Percentiles rank a stretch among this genome's conserved stretches.
phyloP scores from a whole-genome alignment of 2,888 invertebrate genomes.

The Leuctra nigra region DNA sequence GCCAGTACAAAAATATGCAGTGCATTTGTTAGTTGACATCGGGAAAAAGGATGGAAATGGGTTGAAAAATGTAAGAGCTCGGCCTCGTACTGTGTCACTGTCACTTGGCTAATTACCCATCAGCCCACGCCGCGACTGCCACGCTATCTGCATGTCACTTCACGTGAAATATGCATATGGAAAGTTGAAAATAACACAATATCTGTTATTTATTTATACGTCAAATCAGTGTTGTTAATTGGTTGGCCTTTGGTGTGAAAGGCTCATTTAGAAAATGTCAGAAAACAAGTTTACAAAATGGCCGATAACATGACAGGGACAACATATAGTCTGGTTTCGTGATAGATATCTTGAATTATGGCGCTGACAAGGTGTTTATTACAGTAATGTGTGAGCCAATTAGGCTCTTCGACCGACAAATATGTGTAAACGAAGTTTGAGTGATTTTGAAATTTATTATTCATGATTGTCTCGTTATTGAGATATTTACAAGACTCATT shows the following conservation, averaged over 20 bases:
- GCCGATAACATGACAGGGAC: constrained; percentile 2
- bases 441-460: too few relatives aligned
- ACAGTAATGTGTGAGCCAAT: too few relatives aligned
- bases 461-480: too few relatives aligned
- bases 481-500: too few relatives aligned
- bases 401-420: too few relatives aligned
- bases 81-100: constrained; percentile 39
- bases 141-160: neutral
- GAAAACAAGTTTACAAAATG: neutral
- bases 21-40: too few relatives aligned
- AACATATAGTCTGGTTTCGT: neutral
- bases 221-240: neutral
- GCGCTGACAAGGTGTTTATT: neutral
- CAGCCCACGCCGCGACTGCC: constrained; percentile 32
- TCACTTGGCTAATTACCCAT: constrained; percentile 43
- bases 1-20: too few relatives aligned
- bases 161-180: too few relatives aligned
- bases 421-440: too few relatives aligned
- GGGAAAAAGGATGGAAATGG: constrained; percentile 29
- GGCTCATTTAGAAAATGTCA: neutral
- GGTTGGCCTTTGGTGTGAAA: neutral
- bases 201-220: constrained; percentile 1
- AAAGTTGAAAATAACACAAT: neutral
- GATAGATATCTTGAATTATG: neutral
- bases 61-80: constrained; percentile 40